Percentiles rank a stretch among this genome's conserved stretches.
Evolutionary conservation across 2,113 vertebrate genomes (phyloP).

Genomic region (Ammodytes marinus): DNA sequence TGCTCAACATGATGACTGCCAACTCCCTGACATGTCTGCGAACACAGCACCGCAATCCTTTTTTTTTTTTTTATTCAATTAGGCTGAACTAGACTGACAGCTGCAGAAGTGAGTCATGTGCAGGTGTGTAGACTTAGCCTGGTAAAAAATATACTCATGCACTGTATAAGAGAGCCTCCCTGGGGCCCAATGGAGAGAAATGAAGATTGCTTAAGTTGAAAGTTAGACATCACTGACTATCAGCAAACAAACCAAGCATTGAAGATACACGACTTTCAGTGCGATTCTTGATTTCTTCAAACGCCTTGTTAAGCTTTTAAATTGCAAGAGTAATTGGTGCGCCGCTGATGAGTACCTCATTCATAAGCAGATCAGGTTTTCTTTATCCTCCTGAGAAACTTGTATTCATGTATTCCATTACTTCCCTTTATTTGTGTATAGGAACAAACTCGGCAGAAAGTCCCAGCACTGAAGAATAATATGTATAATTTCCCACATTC

Average conservation of each 20-base stretch:
- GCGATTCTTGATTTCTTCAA: slow-evolving; percentile 25
- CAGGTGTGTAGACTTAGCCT: slow-evolving; percentile 30
- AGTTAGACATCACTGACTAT: slow-evolving; percentile 7
- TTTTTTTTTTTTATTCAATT: slow-evolving; percentile 22
- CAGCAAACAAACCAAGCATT: not conserved
- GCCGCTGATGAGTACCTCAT: slow-evolving; percentile 26
- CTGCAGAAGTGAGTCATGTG: slow-evolving; percentile 51
- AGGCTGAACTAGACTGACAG: slow-evolving; percentile 39
- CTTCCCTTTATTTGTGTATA: slow-evolving; percentile 21
- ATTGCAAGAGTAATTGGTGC: slow-evolving; percentile 11
- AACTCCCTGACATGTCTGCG: slow-evolving; percentile 58
- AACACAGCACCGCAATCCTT: slow-evolving; percentile 51
- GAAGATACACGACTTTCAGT: not conserved
- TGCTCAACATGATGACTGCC: slow-evolving; percentile 31
- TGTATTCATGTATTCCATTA: slow-evolving; percentile 36
- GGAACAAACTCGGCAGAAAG: slow-evolving; percentile 45
- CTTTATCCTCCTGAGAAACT: slow-evolving; percentile 31
- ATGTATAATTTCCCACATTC: slow-evolving; percentile 60
- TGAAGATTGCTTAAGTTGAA: not conserved
- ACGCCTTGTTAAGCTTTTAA: slow-evolving; percentile 47
- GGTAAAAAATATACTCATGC: slow-evolving; percentile 3
- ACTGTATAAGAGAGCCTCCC: too few relatives aligned
- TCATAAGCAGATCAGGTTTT: not conserved
- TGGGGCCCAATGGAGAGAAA: not conserved
- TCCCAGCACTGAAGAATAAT: slow-evolving; percentile 35